phyloP scores from a whole-genome alignment of 2,888 invertebrate genomes.

The Erebia ligea region DNA sequence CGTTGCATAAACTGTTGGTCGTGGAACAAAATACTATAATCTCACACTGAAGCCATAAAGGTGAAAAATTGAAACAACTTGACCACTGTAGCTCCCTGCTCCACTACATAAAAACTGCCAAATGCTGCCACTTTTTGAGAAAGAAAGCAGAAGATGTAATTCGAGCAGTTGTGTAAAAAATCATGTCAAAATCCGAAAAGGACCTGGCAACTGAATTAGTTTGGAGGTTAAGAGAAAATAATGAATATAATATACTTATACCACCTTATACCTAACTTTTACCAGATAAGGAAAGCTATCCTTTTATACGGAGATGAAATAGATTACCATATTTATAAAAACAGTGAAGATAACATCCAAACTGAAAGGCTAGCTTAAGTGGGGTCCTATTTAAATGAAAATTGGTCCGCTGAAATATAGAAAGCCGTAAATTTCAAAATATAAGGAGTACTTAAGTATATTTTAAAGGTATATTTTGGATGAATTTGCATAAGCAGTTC shows the following conservation, averaged over 20 bases:
- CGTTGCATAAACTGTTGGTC: not conserved
- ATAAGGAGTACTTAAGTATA: constrained; percentile 19
- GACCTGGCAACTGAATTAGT: too few species aligned
- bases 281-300: not conserved
- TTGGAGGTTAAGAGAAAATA: too few species aligned
- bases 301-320: constrained; percentile 22
- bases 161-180: too few species aligned
- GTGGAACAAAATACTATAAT: too few species aligned
- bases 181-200: too few species aligned
- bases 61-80: too few species aligned
- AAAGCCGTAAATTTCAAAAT: constrained; percentile 33
- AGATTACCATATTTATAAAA: constrained; percentile 35
- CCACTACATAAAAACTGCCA: too few species aligned
- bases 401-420: constrained; percentile 33
- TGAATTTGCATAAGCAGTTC: constrained; percentile 17
- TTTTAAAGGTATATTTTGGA: constrained; percentile 9
- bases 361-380: constrained; percentile 32
- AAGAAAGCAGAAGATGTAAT: too few species aligned
- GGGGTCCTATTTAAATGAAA: constrained; percentile 35
- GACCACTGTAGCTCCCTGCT: too few species aligned
- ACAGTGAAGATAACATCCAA: constrained; percentile 30
- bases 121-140: not conserved
- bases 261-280: not conserved
- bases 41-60: too few species aligned
- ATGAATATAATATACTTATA: too few species aligned